Conservation (phyloP, 1,140 invertebrate genomes). For the Ooceraea biroi region DNA sequence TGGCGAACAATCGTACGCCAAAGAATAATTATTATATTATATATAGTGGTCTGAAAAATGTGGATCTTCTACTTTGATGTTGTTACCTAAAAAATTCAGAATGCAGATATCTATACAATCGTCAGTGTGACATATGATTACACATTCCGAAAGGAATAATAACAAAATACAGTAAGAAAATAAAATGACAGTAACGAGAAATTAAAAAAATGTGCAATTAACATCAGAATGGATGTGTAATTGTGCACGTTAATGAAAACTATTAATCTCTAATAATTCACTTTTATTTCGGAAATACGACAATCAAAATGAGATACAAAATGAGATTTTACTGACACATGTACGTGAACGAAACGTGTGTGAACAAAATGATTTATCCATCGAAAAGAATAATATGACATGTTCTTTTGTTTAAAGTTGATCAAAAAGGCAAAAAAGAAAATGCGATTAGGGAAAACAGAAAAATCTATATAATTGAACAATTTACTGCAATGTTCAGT, state of each 20-base stretch:
- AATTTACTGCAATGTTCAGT: constrained; percentile 62
- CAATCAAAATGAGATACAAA: neutral
- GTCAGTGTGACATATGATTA: neutral
- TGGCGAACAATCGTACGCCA: constrained; percentile 31
- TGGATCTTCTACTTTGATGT: constrained; percentile 60
- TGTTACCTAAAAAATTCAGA: constrained; percentile 74
- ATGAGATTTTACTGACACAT: constrained; percentile 9
- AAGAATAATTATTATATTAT: constrained; percentile 42
- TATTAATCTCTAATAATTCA: neutral
- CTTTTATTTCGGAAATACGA: neutral
- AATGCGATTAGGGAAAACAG: constrained; percentile 15
- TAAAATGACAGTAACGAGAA: neutral
- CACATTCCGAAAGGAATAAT: neutral
- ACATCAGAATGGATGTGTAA: constrained; percentile 15
- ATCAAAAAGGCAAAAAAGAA: constrained; percentile 11
- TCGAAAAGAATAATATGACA: constrained; percentile 26
- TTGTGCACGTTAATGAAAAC: neutral
- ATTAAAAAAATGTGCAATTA: constrained; percentile 4
- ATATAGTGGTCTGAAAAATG: constrained; percentile 63
- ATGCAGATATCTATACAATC: constrained; percentile 41
- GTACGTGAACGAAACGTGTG: neutral
- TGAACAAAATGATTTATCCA: neutral
- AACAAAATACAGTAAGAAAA: constrained; percentile 14
- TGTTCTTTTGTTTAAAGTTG: constrained; percentile 15
- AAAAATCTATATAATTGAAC: constrained; percentile 43